A percentile compares a stretch with the other conserved stretches of the same genome.
Conservation (phyloP, 2,888 invertebrate species). For the Trachelus iudaicus region DNA sequence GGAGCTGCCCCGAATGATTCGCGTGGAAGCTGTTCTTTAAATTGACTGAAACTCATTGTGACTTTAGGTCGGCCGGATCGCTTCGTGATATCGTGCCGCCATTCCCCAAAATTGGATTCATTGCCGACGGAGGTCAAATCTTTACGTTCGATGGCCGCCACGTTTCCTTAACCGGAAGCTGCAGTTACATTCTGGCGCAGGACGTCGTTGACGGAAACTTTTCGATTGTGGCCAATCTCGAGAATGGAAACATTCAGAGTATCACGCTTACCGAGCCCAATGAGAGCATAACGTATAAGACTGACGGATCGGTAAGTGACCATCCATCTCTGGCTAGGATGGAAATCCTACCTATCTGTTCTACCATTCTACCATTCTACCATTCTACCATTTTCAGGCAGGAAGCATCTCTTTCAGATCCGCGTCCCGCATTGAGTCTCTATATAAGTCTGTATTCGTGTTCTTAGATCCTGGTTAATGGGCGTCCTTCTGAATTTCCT, state of each 20-base stretch:
- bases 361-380: neutral
- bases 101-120: conserved; percentile 71
- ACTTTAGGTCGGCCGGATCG: conserved; percentile 62
- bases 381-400: neutral
- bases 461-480: conserved; percentile 73
- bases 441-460: neutral
- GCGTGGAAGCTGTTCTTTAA: neutral
- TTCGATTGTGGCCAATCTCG: conserved; percentile 79
- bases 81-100: conserved; percentile 74
- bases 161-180: conserved; percentile 82
- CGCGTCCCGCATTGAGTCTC: neutral
- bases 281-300: conserved; percentile 70
- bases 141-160: conserved; percentile 90
- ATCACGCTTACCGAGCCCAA: conserved; percentile 78
- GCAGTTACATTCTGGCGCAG: conserved; percentile 85
- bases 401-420: neutral
- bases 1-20: conserved; percentile 26
- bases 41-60: neutral
- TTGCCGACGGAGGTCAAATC: conserved; percentile 85
- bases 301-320: conserved; percentile 71
- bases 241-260: conserved; percentile 75
- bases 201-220: conserved; percentile 90
- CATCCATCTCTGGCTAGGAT: neutral
- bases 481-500: conserved; percentile 78
- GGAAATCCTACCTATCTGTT: neutral